A percentile compares a stretch with the other conserved stretches of the same genome.
Evolutionary conservation across 2,888 invertebrate species (phyloP).

Genomic region (Nephrotoma guestfalica): DNA sequence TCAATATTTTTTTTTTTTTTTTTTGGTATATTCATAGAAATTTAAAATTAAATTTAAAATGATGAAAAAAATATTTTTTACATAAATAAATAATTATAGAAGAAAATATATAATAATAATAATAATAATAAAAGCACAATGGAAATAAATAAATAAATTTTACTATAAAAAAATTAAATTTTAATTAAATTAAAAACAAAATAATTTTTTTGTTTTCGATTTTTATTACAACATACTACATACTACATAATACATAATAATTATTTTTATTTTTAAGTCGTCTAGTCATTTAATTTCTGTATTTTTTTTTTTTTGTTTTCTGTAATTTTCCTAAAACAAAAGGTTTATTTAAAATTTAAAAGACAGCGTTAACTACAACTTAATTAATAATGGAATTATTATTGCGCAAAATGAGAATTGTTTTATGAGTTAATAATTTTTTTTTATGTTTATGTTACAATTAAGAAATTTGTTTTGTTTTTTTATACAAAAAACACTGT

Average conservation of each 20-base stretch:
- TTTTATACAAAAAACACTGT: not conserved
- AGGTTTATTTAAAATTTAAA: not conserved
- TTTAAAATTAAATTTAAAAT: not conserved
- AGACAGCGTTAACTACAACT: not conserved
- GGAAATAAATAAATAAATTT: not conserved
- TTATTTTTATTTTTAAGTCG: not conserved
- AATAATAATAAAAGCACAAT: not conserved
- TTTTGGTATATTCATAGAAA: not conserved
- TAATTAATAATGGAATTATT: not conserved
- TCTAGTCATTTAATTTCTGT: not conserved
- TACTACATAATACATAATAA: not conserved
- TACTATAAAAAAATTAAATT: not conserved
- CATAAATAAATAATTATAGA: not conserved
- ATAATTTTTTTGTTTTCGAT: not conserved
- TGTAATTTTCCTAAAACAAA: not conserved
- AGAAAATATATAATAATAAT: not conserved
- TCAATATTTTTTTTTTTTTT: not conserved
- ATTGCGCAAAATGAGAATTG: not conserved
- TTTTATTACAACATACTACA: not conserved
- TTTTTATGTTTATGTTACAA: not conserved
- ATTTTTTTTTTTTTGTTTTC: not conserved
- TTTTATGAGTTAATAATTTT: not conserved
- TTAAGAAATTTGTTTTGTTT: not conserved
- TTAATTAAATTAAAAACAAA: not conserved
- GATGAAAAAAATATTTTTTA: not conserved